A percentile compares a stretch with the other conserved stretches of the same genome.
phyloP scores from a whole-genome alignment of 2,888 invertebrate species.

The Galeopsomyia nigrocyanea region DNA sequence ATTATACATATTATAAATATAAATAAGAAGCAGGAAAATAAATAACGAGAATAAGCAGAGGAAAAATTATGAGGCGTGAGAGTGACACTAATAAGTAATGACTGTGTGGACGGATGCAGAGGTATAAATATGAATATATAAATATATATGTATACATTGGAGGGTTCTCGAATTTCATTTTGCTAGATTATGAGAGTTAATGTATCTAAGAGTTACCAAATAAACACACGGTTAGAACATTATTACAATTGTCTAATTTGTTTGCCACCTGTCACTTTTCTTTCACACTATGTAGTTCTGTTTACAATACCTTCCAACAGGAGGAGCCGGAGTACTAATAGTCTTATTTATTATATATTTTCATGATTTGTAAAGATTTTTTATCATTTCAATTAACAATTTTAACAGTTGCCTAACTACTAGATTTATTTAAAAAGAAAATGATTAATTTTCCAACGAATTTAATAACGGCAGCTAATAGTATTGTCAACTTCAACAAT shows the following conservation, averaged over 20 bases:
- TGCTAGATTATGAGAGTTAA: slow-evolving; percentile 54
- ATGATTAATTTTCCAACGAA: too few species aligned
- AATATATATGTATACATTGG: slow-evolving; percentile 52
- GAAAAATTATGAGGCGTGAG: not conserved
- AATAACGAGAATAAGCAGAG: not conserved
- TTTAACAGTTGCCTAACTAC: too few species aligned
- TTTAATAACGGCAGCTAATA: too few species aligned
- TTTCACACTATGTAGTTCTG: not conserved
- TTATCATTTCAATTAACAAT: too few species aligned
- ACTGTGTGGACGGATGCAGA: slow-evolving; percentile 37
- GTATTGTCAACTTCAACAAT: too few species aligned
- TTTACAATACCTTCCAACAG: too few species aligned
- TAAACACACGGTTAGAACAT: slow-evolving; percentile 64
- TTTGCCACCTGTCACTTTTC: slow-evolving; percentile 14
- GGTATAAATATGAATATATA: slow-evolving; percentile 46
- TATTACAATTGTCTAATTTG: slow-evolving; percentile 28
- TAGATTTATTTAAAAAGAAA: too few species aligned
- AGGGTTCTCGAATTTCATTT: slow-evolving; percentile 51
- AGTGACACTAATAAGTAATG: slow-evolving; percentile 1
- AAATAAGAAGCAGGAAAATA: slow-evolving; percentile 41
- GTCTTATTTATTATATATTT: too few species aligned
- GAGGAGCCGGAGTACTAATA: too few species aligned
- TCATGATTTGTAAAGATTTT: too few species aligned
- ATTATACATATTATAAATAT: slow-evolving; percentile 53
- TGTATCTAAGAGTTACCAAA: slow-evolving; percentile 67